Conservation (phyloP, 2,797 vertebrate species). For the Buphagus erythrorhynchus region DNA sequence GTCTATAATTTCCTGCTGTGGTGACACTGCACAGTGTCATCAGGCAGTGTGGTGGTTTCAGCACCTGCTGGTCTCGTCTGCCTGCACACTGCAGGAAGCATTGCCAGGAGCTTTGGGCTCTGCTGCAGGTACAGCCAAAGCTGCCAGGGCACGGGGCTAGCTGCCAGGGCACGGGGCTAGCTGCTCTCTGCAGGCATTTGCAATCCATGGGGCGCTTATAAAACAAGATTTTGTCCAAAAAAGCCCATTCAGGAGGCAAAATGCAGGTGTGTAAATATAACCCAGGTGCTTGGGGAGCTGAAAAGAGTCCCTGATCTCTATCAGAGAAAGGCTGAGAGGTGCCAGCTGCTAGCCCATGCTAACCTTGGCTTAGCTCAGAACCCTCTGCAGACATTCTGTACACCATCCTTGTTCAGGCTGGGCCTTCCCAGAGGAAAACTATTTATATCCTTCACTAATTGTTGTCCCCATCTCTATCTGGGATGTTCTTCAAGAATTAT, state of each 20-base stretch:
- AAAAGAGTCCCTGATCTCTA: background rate
- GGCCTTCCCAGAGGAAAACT: background rate
- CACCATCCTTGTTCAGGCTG: background rate
- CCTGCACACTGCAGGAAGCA: background rate
- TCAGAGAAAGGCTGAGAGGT: background rate
- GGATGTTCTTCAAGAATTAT: background rate
- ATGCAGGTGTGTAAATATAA: background rate
- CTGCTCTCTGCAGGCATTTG: background rate
- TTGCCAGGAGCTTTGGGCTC: background rate
- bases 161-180: background rate
- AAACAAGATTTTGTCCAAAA: background rate
- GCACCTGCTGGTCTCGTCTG: background rate
- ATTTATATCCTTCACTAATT: background rate
- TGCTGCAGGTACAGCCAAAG: background rate
- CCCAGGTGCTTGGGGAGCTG: background rate
- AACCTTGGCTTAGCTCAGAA: background rate
- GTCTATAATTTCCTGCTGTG: slow-evolving; percentile 39
- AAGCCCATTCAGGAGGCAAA: background rate
- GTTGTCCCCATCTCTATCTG: background rate
- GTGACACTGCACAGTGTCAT: background rate
- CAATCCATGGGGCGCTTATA: background rate
- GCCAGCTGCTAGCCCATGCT: background rate
- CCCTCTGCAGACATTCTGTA: background rate
- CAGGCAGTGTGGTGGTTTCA: background rate
- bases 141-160: too few relatives aligned